Conservation (phyloP, 2,888 invertebrate species). For the Ochlodes sylvanus region DNA sequence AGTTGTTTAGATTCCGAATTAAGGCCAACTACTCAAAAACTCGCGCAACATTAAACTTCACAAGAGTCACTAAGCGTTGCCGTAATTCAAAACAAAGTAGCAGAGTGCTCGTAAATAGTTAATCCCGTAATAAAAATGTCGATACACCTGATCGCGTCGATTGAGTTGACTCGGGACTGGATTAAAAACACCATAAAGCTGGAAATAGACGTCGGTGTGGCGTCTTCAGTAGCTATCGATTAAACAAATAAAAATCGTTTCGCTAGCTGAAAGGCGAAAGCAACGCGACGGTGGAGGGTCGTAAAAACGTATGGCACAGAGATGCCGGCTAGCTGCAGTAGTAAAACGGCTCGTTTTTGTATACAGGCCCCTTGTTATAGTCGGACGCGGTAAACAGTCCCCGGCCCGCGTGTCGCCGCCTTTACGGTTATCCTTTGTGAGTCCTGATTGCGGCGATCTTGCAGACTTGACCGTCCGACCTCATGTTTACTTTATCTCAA, state of each 20-base stretch:
- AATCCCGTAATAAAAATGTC: constrained; percentile 75
- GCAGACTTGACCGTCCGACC: constrained; percentile 64
- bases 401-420: constrained; percentile 80
- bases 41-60: constrained; percentile 61
- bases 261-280: constrained; percentile 80
- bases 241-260: constrained; percentile 83
- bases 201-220: constrained; percentile 73
- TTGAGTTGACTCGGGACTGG: constrained; percentile 66
- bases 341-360: constrained; percentile 81
- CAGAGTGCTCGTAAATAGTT: constrained; percentile 79
- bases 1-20: constrained; percentile 59
- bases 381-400: constrained; percentile 75
- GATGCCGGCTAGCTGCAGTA: constrained; percentile 80
- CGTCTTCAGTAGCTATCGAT: constrained; percentile 81
- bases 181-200: constrained; percentile 75
- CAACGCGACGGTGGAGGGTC: constrained; percentile 77
- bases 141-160: constrained; percentile 77
- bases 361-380: constrained; percentile 81
- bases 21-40: constrained; percentile 61
- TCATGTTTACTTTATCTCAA: constrained; percentile 27
- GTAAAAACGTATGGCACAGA: constrained; percentile 83
- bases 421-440: constrained; percentile 79
- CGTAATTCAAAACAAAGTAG: constrained; percentile 75
- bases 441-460: constrained; percentile 60
- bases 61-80: constrained; percentile 61